These are phyloP conservation scores for Venusia cambrica DNA, from an alignment of 2,888 invertebrate species.

Conservation along the genomic window DNA sequence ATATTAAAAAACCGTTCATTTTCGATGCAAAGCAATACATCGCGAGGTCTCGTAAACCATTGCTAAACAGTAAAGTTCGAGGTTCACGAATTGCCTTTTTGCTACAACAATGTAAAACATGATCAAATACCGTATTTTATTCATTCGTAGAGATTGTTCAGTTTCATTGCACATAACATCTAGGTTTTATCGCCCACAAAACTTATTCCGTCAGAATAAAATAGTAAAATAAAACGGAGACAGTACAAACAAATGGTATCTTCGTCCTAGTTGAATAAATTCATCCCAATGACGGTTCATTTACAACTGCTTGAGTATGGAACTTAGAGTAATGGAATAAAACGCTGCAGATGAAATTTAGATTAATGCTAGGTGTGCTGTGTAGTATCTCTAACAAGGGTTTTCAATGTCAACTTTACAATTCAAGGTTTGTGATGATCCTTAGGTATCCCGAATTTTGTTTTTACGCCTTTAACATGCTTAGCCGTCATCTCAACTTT, in stretches of 20 bases:
- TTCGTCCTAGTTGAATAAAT: slow-evolving; percentile 26
- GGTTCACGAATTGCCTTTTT: no score
- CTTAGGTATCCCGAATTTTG: no score
- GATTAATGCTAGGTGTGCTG: slow-evolving; percentile 5
- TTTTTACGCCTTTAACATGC: no score
- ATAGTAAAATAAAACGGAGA: slow-evolving; percentile 23
- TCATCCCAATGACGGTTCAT: slow-evolving; percentile 26
- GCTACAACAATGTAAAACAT: slow-evolving; percentile 2
- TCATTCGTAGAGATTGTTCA: slow-evolving; percentile 9
- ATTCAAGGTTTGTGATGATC: no score
- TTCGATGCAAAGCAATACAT: no score
- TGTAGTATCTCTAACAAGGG: no score
- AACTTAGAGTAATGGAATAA: slow-evolving; percentile 18
- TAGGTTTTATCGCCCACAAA: slow-evolving; percentile 19
- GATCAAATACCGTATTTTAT: not conserved
- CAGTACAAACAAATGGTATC: slow-evolving; percentile 25
- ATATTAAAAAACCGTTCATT: no score
- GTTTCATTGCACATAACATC: slow-evolving; percentile 16
- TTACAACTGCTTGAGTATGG: slow-evolving; percentile 22
- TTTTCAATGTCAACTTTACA: no score
- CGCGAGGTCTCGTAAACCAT: no score
- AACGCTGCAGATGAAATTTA: slow-evolving; percentile 7
- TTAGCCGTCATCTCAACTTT: no score
- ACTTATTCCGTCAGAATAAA: slow-evolving; percentile 16
- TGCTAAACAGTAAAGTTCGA: no score